These are phyloP conservation scores for Eucidaris tribuloides DNA, from an alignment of 35 echinoderm and acorn worm genomes.

Conservation along the genomic window DNA sequence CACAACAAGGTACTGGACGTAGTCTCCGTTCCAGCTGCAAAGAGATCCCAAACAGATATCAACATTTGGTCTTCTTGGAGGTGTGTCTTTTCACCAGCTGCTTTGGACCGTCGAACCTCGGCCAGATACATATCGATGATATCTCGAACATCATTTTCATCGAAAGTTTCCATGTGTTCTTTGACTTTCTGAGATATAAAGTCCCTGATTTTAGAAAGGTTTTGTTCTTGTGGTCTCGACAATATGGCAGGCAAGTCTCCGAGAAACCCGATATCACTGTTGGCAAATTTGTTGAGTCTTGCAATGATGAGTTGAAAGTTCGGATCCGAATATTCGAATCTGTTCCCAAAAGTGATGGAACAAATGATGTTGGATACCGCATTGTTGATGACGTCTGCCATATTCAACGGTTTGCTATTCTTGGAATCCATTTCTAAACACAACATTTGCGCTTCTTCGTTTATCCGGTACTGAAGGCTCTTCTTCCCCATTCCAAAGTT, in stretches of 20 bases:
- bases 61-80: no score
- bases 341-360: slow-evolving; percentile 47
- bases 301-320: slow-evolving; percentile 33
- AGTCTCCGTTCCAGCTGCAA: slow-evolving; percentile 85
- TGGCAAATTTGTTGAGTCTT: slow-evolving; percentile 6
- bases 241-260: not conserved
- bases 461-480: slow-evolving; percentile 43
- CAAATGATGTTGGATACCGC: slow-evolving; percentile 73
- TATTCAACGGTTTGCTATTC: slow-evolving; percentile 27
- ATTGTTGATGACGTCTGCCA: slow-evolving; percentile 6
- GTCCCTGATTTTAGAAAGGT: not conserved
- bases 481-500: slow-evolving; percentile 46
- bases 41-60: slow-evolving; percentile 46
- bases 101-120: slow-evolving; percentile 41
- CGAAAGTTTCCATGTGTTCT: slow-evolving; percentile 36
- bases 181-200: slow-evolving; percentile 35
- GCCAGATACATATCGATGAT: slow-evolving; percentile 50
- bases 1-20: slow-evolving; percentile 64
- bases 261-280: slow-evolving; percentile 6
- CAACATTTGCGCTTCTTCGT: slow-evolving; percentile 36
- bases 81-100: slow-evolving; percentile 24
- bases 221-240: not conserved
- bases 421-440: not conserved
- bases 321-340: slow-evolving; percentile 46
- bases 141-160: slow-evolving; percentile 44